Conservation (phyloP, 2,113 vertebrate species). For the Apus apus region DNA sequence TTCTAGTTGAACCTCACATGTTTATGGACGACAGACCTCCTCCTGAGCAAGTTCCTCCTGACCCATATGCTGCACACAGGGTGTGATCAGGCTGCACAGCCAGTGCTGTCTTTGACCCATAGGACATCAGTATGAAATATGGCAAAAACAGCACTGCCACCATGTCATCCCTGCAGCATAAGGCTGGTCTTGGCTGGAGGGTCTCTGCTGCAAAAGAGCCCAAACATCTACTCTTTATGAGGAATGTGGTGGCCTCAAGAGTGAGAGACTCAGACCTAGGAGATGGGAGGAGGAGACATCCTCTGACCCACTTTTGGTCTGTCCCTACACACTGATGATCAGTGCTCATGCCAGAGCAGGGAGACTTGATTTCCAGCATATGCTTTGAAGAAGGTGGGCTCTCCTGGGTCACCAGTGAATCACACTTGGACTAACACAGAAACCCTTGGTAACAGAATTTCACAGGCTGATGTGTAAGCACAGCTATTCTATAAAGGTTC, state of each 20-base stretch:
- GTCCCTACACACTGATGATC: fast-evolving
- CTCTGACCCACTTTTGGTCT: not conserved
- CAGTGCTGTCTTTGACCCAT: not conserved
- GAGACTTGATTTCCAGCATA: not conserved
- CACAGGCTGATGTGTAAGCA: not conserved
- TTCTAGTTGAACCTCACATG: not conserved
- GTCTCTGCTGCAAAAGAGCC: not conserved
- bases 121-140: not conserved
- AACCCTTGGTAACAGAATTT: not conserved
- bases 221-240: not conserved
- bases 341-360: fast-evolving
- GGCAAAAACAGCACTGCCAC: not conserved
- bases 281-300: not conserved
- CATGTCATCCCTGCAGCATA: not conserved
- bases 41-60: not conserved
- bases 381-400: not conserved
- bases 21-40: not conserved
- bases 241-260: not conserved
- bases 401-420: not conserved
- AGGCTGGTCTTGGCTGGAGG: not conserved
- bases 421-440: not conserved
- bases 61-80: not conserved
- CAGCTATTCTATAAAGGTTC: not conserved
- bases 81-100: not conserved
- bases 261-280: not conserved